Evolutionary conservation across 1,140 invertebrate genomes (phyloP), one percentile per base, ranked within the genome.

Genomic region (Glossosoma conforme): DNA sequence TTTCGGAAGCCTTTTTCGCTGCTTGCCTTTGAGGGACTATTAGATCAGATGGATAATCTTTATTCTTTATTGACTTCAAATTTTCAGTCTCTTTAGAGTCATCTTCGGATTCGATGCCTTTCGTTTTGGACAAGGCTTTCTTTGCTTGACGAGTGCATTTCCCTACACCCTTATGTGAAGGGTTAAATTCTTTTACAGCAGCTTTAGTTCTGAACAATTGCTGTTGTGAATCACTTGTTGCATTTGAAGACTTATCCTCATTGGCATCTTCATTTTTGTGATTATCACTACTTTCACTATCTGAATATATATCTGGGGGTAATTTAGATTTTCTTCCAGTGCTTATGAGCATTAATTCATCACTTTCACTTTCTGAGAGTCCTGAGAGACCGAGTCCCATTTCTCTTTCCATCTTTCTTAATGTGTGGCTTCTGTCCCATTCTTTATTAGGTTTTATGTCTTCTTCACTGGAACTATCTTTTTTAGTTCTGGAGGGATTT

Each of bases 1-100:
- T 91, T 68, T 92, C 91, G 2, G 87, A 87, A 2, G 89, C 89
- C 65, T 93, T 92, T 62, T 92, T 93, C 13, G 91, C 90, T 15
- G 91, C 90, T 68, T 92, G 86, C 42, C 91, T 74, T 65, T 93
- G 91, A 1, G 90, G 91, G n/a, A 93, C 90, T 60, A 93, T 91
- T 22, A 92, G 71, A 61, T 90, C 81, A 25, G 88, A 84, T 15
- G 88, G 82, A 48, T 80, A 76, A 57, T 84, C 82, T 62, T 83
- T 83, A 54, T 75, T 76, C 58, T 81, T 81, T 32, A 70, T 61
- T 22, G 68, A 64, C 58, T 78, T 79, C 25, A 77, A 65, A 56
- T 77, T 78, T 59, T 79, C 77, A 61, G 81, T 83, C 53, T 77
- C 70, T 53, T 70, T 68, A 10, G 51, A 33, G 11, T 44, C 52